Evolutionary conservation across 1,140 invertebrate genomes (phyloP), one percentile per base, ranked within the genome.

Genomic region (Tetragnatha versicolor): DNA sequence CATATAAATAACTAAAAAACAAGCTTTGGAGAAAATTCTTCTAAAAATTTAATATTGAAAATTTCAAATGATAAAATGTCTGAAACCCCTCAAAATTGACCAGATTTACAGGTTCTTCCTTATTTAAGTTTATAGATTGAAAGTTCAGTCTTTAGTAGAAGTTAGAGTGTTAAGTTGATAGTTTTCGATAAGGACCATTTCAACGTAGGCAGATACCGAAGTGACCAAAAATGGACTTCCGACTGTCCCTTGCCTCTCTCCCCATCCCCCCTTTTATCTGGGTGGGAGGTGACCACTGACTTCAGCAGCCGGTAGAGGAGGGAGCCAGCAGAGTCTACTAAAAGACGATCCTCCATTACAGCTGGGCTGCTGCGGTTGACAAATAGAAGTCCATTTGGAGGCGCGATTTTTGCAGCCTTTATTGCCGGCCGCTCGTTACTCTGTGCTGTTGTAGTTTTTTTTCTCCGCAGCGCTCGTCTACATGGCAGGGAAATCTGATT

Each of bases 401-500:
- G 42, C 65, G 65, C 27, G 65, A 68, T 68, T 68, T 68, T 49
- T 68, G 65, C 33, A 68, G 65, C 65, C 45, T 68, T 68, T 68
- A 68, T 68, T 68, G 65, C 65, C 22, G 4, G 6, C 14, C 33
- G 53, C 53, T 58, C 53, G 53, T 58, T 58, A 58, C 53, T 58
- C 33, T 58, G 29, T 17, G 29, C 10, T 55, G 27, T 58, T 58
- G 29, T 58, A 31, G 29, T 58, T 27, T 14, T 53, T 25, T 53
- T 53, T n/a, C n/a, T n/a, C n/a, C n/a, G n/a, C n/a, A n/a, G n/a
- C 33, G 33, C 42, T 63, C 37, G 60, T 63, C 33, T 63, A 37
- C 53, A 58, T 58, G 20, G 10, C 9, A 7, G 49, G 42, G 37
- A 63, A 63, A 63, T 63, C 60, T 63, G 42, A 63, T 63, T n/a